Conservation (phyloP, 2,113 vertebrate species). For the Ivindomyrus marchei region DNA sequence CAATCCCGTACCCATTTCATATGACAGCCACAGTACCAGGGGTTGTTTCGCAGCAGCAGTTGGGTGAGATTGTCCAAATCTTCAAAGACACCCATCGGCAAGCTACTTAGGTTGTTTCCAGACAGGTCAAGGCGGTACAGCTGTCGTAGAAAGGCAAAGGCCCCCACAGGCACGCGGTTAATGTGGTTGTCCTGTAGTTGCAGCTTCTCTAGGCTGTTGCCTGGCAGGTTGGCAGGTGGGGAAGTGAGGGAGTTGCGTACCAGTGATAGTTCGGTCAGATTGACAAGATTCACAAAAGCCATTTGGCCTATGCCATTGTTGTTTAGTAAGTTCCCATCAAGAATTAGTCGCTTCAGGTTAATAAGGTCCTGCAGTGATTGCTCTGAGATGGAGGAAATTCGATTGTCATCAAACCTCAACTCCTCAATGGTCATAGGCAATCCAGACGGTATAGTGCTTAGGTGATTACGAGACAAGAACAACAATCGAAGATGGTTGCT, state of each 20-base stretch:
- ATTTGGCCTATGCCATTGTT: slow-evolving; percentile 89
- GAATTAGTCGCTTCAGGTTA: slow-evolving; percentile 90
- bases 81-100: slow-evolving; percentile 93
- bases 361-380: slow-evolving; percentile 91
- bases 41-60: slow-evolving; percentile 92
- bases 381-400: slow-evolving; percentile 93
- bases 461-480: slow-evolving; percentile 94
- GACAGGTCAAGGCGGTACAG: slow-evolving; percentile 93
- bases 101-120: slow-evolving; percentile 91
- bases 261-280: slow-evolving; percentile 90
- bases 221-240: slow-evolving; percentile 85
- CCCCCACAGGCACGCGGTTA: slow-evolving; percentile 80
- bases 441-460: slow-evolving; percentile 92
- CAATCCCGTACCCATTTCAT: slow-evolving; percentile 99
- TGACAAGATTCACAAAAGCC: slow-evolving; percentile 88
- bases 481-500: slow-evolving; percentile 89
- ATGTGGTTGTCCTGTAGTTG: slow-evolving; percentile 98
- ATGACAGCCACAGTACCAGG: slow-evolving; percentile 94
- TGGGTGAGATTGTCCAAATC: slow-evolving; percentile 97
- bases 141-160: slow-evolving; percentile 89
- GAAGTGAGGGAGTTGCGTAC: slow-evolving; percentile 89
- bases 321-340: slow-evolving; percentile 94
- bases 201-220: slow-evolving; percentile 85
- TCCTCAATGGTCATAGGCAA: slow-evolving; percentile 95
- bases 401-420: slow-evolving; percentile 95